Evolutionary conservation across 2,888 invertebrate genomes (phyloP).

Genomic region (Serrognathus titanus): DNA sequence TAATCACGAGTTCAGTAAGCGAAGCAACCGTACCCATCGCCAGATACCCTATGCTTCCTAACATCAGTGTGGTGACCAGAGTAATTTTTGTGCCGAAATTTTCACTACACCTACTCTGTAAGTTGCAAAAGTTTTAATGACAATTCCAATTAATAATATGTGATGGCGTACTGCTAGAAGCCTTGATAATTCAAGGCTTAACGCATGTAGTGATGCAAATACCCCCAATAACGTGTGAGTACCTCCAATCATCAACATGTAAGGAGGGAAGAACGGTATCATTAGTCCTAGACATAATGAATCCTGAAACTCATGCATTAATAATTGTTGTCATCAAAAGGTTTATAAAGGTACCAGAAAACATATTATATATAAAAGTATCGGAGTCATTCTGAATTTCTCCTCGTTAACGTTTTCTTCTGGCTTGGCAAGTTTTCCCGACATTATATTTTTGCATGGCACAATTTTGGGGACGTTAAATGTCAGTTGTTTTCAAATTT

Average conservation of each 20-base stretch:
- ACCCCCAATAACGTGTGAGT: constrained; percentile 10
- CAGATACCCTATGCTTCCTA: constrained; percentile 5
- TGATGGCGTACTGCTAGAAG: constrained; percentile 4
- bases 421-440: too few relatives aligned
- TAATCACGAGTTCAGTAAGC: constrained; percentile 2
- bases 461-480: too few relatives aligned
- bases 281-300: constrained; percentile 13
- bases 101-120: constrained; percentile 5
- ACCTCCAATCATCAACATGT: constrained; percentile 10
- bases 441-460: too few relatives aligned
- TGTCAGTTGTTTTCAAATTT: too few relatives aligned
- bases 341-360: constrained; percentile 8
- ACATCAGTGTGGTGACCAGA: constrained; percentile 1
- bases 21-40: constrained; percentile 3
- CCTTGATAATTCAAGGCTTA: constrained; percentile 7
- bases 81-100: constrained; percentile 5
- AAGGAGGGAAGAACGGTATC: constrained; percentile 10
- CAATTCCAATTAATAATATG: background rate
- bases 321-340: background rate
- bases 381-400: too few relatives aligned
- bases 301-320: constrained; percentile 1
- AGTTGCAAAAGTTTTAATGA: background rate
- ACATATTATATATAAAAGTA: constrained; percentile 6
- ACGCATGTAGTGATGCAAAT: constrained; percentile 4
- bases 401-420: too few relatives aligned